Conservation (phyloP, 2,113 vertebrate species). For the Odocoileus virginianus region DNA sequence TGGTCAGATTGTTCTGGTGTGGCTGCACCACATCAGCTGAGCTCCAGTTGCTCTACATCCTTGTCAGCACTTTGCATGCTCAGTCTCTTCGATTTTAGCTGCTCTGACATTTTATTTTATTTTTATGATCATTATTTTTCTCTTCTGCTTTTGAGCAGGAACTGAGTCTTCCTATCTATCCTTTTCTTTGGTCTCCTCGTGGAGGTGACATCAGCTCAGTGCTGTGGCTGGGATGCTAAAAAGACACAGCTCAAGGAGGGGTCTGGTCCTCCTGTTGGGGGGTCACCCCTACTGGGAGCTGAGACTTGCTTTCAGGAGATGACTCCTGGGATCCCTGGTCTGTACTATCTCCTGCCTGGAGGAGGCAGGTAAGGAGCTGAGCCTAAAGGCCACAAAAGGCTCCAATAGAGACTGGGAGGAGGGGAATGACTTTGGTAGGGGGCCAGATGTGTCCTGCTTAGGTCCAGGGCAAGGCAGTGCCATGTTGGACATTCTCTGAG, state of each 20-base stretch:
- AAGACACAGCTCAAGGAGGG: not conserved
- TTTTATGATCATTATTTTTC: not conserved
- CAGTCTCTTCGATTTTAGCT: not conserved
- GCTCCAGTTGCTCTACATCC: fast-evolving
- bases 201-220: fast-evolving
- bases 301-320: not conserved
- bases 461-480: not conserved
- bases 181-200: fast-evolving
- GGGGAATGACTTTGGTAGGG: not conserved
- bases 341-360: not conserved
- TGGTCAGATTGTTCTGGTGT: fast-evolving
- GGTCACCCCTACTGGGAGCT: not conserved
- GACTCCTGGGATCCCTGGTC: not conserved
- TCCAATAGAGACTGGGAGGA: fast-evolving
- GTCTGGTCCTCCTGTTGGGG: not conserved
- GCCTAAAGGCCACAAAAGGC: too few relatives aligned
- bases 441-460: fast-evolving
- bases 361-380: not conserved
- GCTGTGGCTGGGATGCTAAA: not conserved
- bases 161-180: fast-evolving
- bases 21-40: fast-evolving
- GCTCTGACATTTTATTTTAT: not conserved
- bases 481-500: fast-evolving
- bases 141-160: not conserved
- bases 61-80: fast-evolving